phyloP scores from a whole-genome alignment of 2,888 invertebrate species.

The Aspidapion aeneum region DNA sequence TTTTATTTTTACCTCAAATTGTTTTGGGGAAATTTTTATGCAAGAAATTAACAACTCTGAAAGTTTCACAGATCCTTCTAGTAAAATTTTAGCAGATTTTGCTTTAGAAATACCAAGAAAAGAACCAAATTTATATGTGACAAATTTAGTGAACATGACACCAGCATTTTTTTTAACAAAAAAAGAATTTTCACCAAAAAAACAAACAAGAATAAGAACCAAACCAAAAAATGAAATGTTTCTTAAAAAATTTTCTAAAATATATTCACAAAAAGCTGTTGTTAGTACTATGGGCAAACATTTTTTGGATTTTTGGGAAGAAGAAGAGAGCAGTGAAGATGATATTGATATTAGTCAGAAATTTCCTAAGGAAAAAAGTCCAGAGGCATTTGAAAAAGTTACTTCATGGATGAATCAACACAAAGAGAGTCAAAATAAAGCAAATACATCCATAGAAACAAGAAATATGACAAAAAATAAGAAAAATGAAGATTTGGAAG shows the following conservation, averaged over 20 bases:
- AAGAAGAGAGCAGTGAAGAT: slow-evolving; percentile 26
- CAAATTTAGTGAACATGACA: slow-evolving; percentile 21
- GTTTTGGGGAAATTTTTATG: slow-evolving; percentile 32
- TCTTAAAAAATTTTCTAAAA: slow-evolving; percentile 6
- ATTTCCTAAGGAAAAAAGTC: slow-evolving; percentile 10
- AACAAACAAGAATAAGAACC: background rate
- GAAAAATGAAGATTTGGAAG: slow-evolving; percentile 12
- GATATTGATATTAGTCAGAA: slow-evolving; percentile 21
- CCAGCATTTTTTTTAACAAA: slow-evolving; percentile 14
- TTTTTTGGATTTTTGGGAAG: slow-evolving; percentile 33
- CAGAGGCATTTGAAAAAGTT: slow-evolving; percentile 27
- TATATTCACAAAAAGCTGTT: slow-evolving; percentile 26
- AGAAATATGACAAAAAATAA: no score
- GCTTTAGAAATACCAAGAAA: slow-evolving; percentile 1
- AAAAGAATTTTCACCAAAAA: background rate
- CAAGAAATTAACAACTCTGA: slow-evolving; percentile 24
- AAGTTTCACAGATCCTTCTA: slow-evolving; percentile 10
- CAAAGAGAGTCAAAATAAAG: no score
- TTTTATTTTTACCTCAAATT: slow-evolving; percentile 28
- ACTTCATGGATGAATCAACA: slow-evolving; percentile 30
- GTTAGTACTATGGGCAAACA: slow-evolving; percentile 29
- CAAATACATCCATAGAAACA: no score
- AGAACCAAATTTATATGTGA: slow-evolving; percentile 11
- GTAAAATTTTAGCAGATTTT: slow-evolving; percentile 24
- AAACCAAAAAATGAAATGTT: slow-evolving; percentile 6